These are phyloP conservation scores for Melipona beecheii DNA, from an alignment of 2,888 invertebrate species.

Conservation along the genomic window DNA sequence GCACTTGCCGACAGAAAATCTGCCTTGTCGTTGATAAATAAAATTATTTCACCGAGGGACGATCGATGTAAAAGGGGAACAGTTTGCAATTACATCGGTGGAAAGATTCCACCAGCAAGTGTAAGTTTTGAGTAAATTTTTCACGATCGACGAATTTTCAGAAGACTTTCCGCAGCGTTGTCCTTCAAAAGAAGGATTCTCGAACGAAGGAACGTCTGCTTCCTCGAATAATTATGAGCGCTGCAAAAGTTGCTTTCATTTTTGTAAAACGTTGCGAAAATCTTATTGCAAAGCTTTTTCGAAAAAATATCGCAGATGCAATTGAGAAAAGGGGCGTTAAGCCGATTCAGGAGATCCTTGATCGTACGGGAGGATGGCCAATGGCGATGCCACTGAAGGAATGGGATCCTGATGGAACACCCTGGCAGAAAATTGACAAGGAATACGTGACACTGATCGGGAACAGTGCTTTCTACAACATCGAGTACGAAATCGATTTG, in stretches of 20 bases:
- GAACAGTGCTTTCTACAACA: conserved; percentile 53
- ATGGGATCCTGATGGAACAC: conserved; percentile 47
- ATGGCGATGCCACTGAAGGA: conserved; percentile 53
- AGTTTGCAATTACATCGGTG: neutral
- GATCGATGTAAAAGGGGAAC: no score
- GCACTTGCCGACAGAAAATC: neutral
- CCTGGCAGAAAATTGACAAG: conserved; percentile 64
- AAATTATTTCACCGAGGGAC: no score
- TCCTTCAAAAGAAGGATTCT: neutral
- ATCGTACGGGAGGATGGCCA: conserved; percentile 65
- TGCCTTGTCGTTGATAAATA: neutral
- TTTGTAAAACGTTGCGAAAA: neutral
- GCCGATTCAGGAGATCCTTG: conserved; percentile 58
- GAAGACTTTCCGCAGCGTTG: fast-evolving
- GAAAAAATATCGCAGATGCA: conserved; percentile 13
- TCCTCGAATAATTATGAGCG: neutral
- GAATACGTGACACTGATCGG: conserved; percentile 52
- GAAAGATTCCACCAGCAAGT: neutral
- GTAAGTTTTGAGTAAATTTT: neutral
- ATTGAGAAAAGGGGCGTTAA: conserved; percentile 55
- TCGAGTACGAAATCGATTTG: conserved; percentile 36
- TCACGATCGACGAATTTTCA: neutral
- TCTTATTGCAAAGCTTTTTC: neutral
- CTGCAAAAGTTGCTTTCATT: fast-evolving
- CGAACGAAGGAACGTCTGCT: neutral